Evolutionary conservation across 2,113 vertebrate species (phyloP).

Genomic region (Psittacula cyanocephala): DNA sequence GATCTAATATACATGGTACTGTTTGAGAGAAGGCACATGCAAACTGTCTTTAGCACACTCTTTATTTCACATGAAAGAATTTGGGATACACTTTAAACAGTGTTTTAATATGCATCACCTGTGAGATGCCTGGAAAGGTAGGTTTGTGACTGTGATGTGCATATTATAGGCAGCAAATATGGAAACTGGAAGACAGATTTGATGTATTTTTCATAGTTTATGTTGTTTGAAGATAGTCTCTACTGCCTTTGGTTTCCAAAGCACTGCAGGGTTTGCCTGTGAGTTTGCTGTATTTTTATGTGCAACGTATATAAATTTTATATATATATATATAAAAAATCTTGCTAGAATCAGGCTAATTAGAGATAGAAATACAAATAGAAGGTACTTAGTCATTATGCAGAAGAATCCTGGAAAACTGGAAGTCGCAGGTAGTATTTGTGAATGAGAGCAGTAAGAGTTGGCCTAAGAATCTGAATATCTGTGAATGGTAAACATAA

Average conservation of each 20-base stretch:
- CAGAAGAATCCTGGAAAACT: not conserved
- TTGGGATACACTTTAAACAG: not conserved
- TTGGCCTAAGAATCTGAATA: not conserved
- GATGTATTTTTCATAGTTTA: not conserved
- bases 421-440: not conserved
- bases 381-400: not conserved
- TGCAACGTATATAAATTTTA: not conserved
- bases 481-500: fast-evolving
- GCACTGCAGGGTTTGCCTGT: not conserved
- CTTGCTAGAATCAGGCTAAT: not conserved
- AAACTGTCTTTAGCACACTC: not conserved
- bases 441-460: not conserved
- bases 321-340: not conserved
- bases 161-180: not conserved
- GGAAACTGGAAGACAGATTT: not conserved
- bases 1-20: not conserved
- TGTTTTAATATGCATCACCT: not conserved
- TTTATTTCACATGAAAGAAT: not conserved
- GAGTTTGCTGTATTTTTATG: not conserved
- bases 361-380: not conserved
- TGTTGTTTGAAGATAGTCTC: not conserved
- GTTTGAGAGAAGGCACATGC: not conserved
- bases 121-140: not conserved
- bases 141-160: not conserved
- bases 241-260: not conserved